Base-by-base conservation (phyloP, 2,888 invertebrate genomes). In the Eupithecia pulchellata region DNA sequence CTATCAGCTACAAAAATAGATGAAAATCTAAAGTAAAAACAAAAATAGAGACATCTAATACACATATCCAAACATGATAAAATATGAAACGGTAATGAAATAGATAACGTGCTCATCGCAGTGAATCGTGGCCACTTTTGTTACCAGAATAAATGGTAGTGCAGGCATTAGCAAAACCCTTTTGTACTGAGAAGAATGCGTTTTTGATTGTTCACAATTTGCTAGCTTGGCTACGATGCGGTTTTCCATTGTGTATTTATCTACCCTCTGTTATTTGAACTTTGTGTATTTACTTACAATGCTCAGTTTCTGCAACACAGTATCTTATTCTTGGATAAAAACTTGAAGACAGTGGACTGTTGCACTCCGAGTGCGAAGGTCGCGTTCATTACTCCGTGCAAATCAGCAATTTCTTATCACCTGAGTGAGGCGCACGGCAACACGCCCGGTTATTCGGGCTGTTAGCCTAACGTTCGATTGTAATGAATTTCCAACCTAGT, bases 171-270 rank as follows among this genome's bases (percentile, higher is more conserved):
- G 64, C 68, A 70, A 71, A 75, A 74, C 66, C 63, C 69, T 73
- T 75, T 76, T 76, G 72, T 74, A 57, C 65, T 64, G 72, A 68
- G 73, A 75, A 75, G 69, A 76, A 75, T 76, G 73, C 68, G 66
- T 75, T 77, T 74, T 71, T 77, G 74, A 75, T 77, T 74, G 72
- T 76, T 66, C 64, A 36, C 66, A 65, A 71, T 75, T 76, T 73
- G 69, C 58, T 69, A 55, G 62, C 29, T 67, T 74, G 65, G 60
- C 60, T 55, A 68, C 52, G 52, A 64, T 68, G 68, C 25, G 66
- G 68, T 69, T 70, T 67, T 69, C 60, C 65, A 69, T 69, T 61
- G 42, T 61, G 34, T 58, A 2, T 30, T n/a, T 20, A 34, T 57
- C 57, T 57, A 0, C 20, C 11, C 58, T 61, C 30, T 20, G 34